Evolutionary conservation across 2,797 vertebrate genomes (phyloP), one percentile per base, ranked within the genome.

Genomic region (Cuniculus paca): DNA sequence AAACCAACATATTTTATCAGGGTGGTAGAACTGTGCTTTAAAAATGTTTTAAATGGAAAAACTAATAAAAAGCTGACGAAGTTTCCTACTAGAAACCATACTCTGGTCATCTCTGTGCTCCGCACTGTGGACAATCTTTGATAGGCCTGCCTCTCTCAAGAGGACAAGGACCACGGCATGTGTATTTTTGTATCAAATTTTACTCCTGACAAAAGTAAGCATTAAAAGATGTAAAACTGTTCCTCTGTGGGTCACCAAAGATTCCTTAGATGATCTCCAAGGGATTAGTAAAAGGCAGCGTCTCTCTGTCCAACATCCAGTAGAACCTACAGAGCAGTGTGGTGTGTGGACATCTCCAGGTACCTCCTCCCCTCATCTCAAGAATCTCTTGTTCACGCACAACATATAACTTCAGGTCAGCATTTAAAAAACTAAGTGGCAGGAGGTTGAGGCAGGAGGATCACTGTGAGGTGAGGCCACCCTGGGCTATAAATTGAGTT

Each of bases 351-450:
- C 13, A 17, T 72, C 80, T 88, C 19, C 78, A 68, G 52, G 52
- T 19, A 72, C 45, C 7, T 65, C 45, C 70, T 74, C 24, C 20
- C 1, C 31, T 54, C 9, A 34, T 16, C 36, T 77, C 58, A 81
- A 54, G 8, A 83, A 65, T 3, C 77, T 13, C 13, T 50, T 28
- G 4, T 63, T 83, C 52, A 34, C 34, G 83, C 36, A 68, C 19
- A 96, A 85, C 42, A 63, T 14, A 5, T 19, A 52, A 42, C 24
- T 90, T 89, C 85, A 90, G 28, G 58, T 5, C 36, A 81, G 60
- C 61, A 80, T 93, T 70, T 68, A 81, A 83, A 97, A 60, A 95
- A 42, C 63, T 68, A 77, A 88, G 12, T 26, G 28, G n/a, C 9
- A 75, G 45, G 26, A 75, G 26, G 72, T 42, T 74, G 70, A 14